Evolutionary conservation across 2,113 vertebrate species (phyloP).

Genomic region (Ctenodactylus gundi): DNA sequence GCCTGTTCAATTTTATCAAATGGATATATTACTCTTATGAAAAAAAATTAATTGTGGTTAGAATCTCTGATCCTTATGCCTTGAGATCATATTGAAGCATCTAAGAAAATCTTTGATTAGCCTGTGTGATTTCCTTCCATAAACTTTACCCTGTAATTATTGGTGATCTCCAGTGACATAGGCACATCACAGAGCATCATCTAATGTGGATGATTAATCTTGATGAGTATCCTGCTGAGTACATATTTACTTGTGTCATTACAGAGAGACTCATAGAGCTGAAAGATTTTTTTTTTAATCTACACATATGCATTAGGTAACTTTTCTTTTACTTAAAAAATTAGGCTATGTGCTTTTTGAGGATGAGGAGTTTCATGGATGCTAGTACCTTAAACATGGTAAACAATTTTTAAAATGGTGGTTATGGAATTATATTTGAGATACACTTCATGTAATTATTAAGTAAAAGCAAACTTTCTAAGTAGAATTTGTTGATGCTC

Average conservation of each 20-base stretch:
- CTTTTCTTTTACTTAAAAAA: background rate
- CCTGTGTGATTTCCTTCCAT: background rate
- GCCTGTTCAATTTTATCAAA: background rate
- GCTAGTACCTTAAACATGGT: background rate
- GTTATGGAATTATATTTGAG: background rate
- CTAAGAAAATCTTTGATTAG: background rate
- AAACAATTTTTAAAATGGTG: background rate
- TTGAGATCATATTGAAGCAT: background rate
- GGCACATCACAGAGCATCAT: background rate
- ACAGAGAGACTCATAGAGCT: background rate
- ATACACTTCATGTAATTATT: background rate
- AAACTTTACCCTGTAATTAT: background rate
- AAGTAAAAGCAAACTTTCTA: background rate
- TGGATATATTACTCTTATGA: background rate
- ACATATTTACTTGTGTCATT: background rate
- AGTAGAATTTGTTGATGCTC: background rate
- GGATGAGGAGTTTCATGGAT: background rate
- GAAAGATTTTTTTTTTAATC: background rate
- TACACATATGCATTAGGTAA: background rate
- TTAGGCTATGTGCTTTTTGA: background rate
- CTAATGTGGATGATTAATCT: background rate
- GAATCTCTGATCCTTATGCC: background rate
- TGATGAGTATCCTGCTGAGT: background rate
- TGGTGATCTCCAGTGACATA: background rate
- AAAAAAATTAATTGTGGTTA: background rate